Evolutionary conservation across 2,888 invertebrate species (phyloP), one percentile per base, ranked within the genome.

Genomic region (Diachrysia chrysitis): DNA sequence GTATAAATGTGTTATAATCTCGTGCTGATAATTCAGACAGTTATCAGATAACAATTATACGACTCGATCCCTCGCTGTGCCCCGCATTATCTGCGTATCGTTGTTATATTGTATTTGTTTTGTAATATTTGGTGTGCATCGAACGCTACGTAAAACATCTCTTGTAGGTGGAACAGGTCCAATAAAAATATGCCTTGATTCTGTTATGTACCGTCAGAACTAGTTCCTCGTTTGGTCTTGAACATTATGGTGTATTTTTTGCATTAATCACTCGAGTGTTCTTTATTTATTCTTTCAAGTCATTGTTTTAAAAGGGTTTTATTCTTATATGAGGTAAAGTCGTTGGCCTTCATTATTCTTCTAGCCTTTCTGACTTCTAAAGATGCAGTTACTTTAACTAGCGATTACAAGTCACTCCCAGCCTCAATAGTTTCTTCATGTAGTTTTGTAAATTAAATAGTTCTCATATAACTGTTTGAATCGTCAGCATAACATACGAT

Each of bases 41-140:
- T 73, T 76, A 79, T 81, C 79, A 67, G 79, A 79, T 79, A 79
- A 78, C 63, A 78, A 76, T 72, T 73, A 76, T 55, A 70, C 46
- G 54, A 32, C 63, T 58, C 57, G 35, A 59, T 58, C 59, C 61
- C 64, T 67, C 60, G 46, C 32, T 54, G 81, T 66, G 72, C 69
- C 66, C 37, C 70, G 10, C 16, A 60, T 55, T 56, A 65, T 73
- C 61, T 65, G 32, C 23, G 19, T 71, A 46, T 62, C 16, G 62
- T 71, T 29, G 19, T 7, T 25, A 25, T 58, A 54, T 75, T 37
- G 61, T 65, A 58, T 32, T 56, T 56, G 29, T 56, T 32, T 23
- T 56, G 17, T 17, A 32, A 32, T 32, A 32, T 32, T 51, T 21
- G 19, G 21, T 9, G 17, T 51, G 48, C 12, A n/a, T 19, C 48